Conservation (phyloP, 2,888 invertebrate genomes). For the Marasmarcha lunaedactyla region DNA sequence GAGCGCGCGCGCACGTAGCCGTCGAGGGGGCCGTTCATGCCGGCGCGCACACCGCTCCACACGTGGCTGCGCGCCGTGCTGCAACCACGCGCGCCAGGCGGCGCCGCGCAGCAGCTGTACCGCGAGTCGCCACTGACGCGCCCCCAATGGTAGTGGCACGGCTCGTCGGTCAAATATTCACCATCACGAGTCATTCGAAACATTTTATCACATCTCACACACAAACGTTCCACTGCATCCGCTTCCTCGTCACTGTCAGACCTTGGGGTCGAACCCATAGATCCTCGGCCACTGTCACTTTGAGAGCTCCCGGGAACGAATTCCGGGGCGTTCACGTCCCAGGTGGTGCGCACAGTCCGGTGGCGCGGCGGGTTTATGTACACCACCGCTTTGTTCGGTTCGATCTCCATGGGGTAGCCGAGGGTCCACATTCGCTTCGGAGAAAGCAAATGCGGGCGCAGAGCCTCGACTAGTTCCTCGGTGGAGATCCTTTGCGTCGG, state of each 20-base stretch:
- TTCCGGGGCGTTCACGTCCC: conserved; percentile 77
- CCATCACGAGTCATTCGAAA: conserved; percentile 80
- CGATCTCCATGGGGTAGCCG: conserved; percentile 80
- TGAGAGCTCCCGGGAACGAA: conserved; percentile 72
- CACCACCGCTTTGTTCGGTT: conserved; percentile 71
- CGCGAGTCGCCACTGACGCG: conserved; percentile 71
- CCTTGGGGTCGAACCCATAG: conserved; percentile 65
- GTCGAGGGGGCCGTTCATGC: conserved; percentile 79
- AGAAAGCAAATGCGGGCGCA: conserved; percentile 73
- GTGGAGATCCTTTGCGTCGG: conserved; percentile 70
- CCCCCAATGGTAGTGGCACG: conserved; percentile 92
- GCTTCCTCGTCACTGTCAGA: conserved; percentile 70
- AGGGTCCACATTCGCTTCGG: conserved; percentile 72
- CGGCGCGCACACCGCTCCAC: conserved; percentile 78
- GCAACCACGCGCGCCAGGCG: conserved; percentile 73
- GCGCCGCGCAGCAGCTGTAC: conserved; percentile 75
- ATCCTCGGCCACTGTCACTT: conserved; percentile 66
- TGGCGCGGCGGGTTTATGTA: conserved; percentile 69
- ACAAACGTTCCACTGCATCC: conserved; percentile 72
- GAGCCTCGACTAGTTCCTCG: conserved; percentile 63
- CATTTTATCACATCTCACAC: conserved; percentile 78
- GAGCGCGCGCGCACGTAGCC: conserved; percentile 74
- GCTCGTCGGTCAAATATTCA: conserved; percentile 78
- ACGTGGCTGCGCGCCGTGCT: conserved; percentile 76
- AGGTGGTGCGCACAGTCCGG: conserved; percentile 39